Percentiles rank a stretch among this genome's conserved stretches.
phyloP scores from a whole-genome alignment of 37 sponge, comb jelly and placozoan species.

The Chondrosia reniformis region DNA sequence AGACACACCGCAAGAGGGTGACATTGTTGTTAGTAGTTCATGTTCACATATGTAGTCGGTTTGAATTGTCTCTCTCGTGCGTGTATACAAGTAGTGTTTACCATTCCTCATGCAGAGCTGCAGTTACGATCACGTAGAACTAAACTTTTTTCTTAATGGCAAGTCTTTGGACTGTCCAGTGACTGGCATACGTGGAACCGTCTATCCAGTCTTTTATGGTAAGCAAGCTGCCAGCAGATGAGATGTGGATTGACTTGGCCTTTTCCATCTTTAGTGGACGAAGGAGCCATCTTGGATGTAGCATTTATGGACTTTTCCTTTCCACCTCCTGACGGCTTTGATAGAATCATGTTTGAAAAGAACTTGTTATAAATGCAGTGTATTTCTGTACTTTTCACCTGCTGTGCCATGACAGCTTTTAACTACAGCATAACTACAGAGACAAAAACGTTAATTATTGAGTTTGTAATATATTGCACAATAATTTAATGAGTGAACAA shows the following conservation, averaged over 20 bases:
- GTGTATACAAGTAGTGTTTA: background rate
- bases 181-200: slow-evolving; percentile 77
- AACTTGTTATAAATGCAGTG: slow-evolving; percentile 55
- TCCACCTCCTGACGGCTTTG: slow-evolving; percentile 93
- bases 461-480: no score
- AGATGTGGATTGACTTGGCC: background rate
- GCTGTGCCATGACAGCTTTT: no score
- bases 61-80: background rate
- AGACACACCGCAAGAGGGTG: slow-evolving; percentile 80
- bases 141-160: slow-evolving; percentile 96
- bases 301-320: slow-evolving; percentile 85
- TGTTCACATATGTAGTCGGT: background rate
- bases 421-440: no score
- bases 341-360: slow-evolving; percentile 91
- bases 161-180: slow-evolving; percentile 83
- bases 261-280: slow-evolving; percentile 59
- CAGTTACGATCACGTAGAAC: slow-evolving; percentile 94
- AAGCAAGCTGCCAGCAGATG: background rate
- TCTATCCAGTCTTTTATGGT: slow-evolving; percentile 94
- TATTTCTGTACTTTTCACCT: no score
- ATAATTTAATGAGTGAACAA: no score
- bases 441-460: no score
- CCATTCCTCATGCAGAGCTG: slow-evolving; percentile 54
- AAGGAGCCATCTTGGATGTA: slow-evolving; percentile 90
- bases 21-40: slow-evolving; percentile 78